Conservation (phyloP, 2,888 invertebrate species). For the Bellardia pandia region DNA sequence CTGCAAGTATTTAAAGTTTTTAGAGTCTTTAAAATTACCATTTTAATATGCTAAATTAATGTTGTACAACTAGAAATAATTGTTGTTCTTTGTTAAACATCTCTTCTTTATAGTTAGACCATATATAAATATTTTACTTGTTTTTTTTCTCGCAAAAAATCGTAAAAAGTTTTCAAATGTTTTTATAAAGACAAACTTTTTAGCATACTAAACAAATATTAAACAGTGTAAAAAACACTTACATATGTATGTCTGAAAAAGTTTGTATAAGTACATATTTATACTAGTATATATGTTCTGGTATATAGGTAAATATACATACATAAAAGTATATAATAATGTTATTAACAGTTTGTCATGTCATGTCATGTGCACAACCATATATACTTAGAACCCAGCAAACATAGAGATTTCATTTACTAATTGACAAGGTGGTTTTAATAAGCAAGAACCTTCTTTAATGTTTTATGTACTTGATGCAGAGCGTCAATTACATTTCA, state of each 20-base stretch:
- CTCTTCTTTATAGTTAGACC: background rate
- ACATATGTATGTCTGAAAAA: background rate
- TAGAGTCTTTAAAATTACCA: background rate
- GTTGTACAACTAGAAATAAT: too few relatives aligned
- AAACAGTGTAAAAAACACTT: constrained; percentile 32
- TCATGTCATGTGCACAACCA: background rate
- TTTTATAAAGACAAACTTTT: constrained; percentile 28
- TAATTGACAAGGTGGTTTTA: background rate
- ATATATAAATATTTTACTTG: background rate
- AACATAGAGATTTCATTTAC: background rate
- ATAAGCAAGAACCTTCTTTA: too few relatives aligned
- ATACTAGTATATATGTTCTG: too few relatives aligned
- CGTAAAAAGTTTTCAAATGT: constrained; percentile 10
- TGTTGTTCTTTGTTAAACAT: too few relatives aligned
- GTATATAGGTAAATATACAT: background rate
- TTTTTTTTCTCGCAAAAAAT: constrained; percentile 10
- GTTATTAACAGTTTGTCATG: constrained; percentile 43
- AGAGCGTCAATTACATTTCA: too few relatives aligned
- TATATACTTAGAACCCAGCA: background rate
- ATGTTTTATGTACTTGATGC: too few relatives aligned
- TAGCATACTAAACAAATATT: constrained; percentile 26
- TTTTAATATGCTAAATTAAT: background rate
- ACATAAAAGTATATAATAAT: constrained; percentile 15
- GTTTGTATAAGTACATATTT: background rate
- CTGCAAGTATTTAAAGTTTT: background rate